These are phyloP conservation scores for Entosphenus tridentatus DNA, from an alignment of 2,113 vertebrate species.

Conservation along the genomic window DNA sequence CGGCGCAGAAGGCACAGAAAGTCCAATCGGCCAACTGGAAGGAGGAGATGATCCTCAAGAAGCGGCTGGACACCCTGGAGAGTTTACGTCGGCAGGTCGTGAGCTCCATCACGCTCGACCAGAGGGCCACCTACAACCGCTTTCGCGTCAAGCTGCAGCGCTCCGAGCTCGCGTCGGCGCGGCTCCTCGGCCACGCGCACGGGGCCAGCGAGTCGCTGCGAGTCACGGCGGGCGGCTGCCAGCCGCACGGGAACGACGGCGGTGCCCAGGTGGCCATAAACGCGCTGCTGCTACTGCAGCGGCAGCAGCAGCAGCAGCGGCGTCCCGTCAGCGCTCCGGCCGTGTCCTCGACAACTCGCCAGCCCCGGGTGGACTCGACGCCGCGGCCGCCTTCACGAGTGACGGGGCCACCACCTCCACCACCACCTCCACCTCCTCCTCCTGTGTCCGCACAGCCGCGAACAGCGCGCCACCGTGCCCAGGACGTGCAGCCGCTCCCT, in stretches of 20 bases:
- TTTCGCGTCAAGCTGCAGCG: slow-evolving; percentile 12
- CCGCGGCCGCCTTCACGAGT: no score
- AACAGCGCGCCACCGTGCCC: no score
- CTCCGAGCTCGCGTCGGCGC: slow-evolving; percentile 12
- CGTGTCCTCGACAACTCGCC: no score
- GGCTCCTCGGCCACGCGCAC: background rate
- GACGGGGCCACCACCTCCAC: no score
- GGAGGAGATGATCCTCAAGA: slow-evolving; percentile 15
- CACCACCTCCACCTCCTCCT: no score
- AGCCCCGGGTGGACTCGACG: no score
- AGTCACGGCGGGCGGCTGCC: background rate
- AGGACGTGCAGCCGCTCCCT: no score
- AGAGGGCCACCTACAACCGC: slow-evolving; percentile 14
- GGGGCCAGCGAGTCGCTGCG: slow-evolving; percentile 10
- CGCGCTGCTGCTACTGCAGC: no score
- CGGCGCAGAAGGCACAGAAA: slow-evolving; percentile 10
- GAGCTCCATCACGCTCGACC: slow-evolving; percentile 9
- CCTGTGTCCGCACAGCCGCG: no score
- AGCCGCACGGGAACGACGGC: background rate
- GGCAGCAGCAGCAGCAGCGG: no score
- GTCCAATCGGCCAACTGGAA: slow-evolving; percentile 12
- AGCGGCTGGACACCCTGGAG: slow-evolving; percentile 10
- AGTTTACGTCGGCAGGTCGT: slow-evolving; percentile 13
- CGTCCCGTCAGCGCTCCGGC: no score
- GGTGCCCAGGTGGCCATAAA: background rate